Evolutionary conservation across 2,888 invertebrate genomes (phyloP).

Genomic region (Homarus gammarus): DNA sequence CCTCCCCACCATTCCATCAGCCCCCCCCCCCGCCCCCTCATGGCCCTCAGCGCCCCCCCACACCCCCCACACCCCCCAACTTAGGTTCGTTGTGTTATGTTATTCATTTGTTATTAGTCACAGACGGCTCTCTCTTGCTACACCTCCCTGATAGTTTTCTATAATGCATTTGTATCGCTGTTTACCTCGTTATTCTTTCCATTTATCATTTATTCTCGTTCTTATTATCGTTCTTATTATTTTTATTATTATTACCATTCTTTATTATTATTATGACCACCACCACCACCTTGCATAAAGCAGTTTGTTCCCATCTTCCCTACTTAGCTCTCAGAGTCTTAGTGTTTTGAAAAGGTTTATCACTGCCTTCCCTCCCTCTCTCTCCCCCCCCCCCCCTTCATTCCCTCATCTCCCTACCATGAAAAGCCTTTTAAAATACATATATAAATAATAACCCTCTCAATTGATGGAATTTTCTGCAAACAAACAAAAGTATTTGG

Average conservation of each 20-base stretch:
- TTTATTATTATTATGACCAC: background rate
- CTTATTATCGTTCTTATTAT: too few species aligned
- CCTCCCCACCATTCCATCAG: too few species aligned
- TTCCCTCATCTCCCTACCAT: too few species aligned
- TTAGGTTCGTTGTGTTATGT: conserved; percentile 13
- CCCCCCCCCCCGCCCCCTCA: background rate
- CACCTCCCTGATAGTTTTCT: background rate
- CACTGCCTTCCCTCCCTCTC: background rate
- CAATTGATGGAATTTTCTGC: background rate
- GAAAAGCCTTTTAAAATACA: too few species aligned
- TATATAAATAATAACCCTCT: too few species aligned
- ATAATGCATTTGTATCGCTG: background rate
- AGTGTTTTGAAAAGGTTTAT: background rate
- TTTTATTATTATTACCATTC: too few species aligned
- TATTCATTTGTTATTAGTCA: background rate
- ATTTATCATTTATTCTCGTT: too few species aligned
- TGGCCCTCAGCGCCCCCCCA: background rate
- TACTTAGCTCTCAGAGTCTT: conserved; percentile 33
- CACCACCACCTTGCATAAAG: background rate
- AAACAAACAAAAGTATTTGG: background rate
- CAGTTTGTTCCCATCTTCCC: conserved; percentile 2
- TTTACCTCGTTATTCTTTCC: too few species aligned
- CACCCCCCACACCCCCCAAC: background rate
- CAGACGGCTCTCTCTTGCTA: conserved; percentile 20
- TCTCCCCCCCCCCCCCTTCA: background rate